phyloP scores from a whole-genome alignment of 2,888 invertebrate genomes.

The Lepas anatifera region DNA sequence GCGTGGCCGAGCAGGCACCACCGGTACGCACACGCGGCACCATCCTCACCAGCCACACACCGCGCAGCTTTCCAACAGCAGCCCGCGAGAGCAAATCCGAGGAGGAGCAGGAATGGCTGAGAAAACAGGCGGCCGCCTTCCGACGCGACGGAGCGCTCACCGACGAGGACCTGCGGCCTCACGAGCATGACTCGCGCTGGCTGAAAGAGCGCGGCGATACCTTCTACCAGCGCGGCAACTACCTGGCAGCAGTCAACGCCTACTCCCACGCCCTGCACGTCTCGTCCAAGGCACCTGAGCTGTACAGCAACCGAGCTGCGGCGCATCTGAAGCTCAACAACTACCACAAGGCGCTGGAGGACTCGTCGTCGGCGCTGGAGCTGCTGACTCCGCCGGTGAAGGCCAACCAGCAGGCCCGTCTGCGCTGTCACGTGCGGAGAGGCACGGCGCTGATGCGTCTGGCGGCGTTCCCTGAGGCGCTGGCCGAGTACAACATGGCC shows the following conservation, averaged over 20 bases:
- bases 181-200: slow-evolving; percentile 72
- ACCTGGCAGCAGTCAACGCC: slow-evolving; percentile 46
- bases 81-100: slow-evolving; percentile 53
- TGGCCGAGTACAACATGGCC: slow-evolving; percentile 62
- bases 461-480: slow-evolving; percentile 53
- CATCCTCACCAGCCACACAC: slow-evolving; percentile 57
- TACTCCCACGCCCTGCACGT: slow-evolving; percentile 64
- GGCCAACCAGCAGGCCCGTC: slow-evolving; percentile 54
- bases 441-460: slow-evolving; percentile 59
- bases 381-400: slow-evolving; percentile 58
- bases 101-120: slow-evolving; percentile 66
- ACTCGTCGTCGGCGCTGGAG: slow-evolving; percentile 53
- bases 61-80: slow-evolving; percentile 66
- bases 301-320: slow-evolving; percentile 62
- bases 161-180: slow-evolving; percentile 54
- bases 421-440: slow-evolving; percentile 57
- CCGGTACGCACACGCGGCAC: slow-evolving; percentile 44
- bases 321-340: slow-evolving; percentile 67
- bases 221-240: background rate
- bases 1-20: no score
- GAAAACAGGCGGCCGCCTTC: slow-evolving; percentile 60
- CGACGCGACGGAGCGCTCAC: slow-evolving; percentile 53
- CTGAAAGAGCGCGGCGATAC: slow-evolving; percentile 43
- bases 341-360: slow-evolving; percentile 53
- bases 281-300: slow-evolving; percentile 54